These are phyloP conservation scores for Coregonus ussuriensis DNA, from an alignment of 2,797 vertebrate species.

Conservation along the genomic window DNA sequence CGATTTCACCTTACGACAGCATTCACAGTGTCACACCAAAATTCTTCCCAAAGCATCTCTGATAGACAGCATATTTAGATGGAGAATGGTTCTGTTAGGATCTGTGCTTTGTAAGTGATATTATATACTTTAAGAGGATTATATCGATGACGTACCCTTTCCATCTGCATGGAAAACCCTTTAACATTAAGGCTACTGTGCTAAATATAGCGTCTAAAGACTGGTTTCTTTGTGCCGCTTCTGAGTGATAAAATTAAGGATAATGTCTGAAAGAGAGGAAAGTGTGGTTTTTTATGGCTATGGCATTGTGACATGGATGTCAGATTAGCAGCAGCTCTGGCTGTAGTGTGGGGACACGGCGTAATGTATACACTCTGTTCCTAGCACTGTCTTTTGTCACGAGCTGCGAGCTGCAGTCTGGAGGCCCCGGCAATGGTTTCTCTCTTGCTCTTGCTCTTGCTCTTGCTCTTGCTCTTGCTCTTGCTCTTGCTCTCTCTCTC, in stretches of 20 bases:
- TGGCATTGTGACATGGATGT: conserved; percentile 69
- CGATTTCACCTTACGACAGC: conserved; percentile 34
- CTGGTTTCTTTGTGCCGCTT: conserved; percentile 50
- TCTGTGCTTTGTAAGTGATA: conserved; percentile 53
- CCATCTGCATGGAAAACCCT: conserved; percentile 55
- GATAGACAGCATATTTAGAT: conserved; percentile 25
- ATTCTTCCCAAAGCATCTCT: conserved; percentile 20
- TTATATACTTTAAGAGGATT: conserved; percentile 69
- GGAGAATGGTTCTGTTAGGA: conserved; percentile 44
- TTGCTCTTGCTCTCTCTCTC: too few species aligned
- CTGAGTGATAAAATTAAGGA: conserved; percentile 64
- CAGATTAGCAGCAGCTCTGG: conserved; percentile 62
- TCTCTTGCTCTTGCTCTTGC: too few species aligned
- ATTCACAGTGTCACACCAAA: conserved; percentile 37
- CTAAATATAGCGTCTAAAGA: conserved; percentile 61
- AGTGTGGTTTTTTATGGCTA: conserved; percentile 44
- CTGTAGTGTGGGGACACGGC: conserved; percentile 45
- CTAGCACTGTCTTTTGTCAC: conserved; percentile 43
- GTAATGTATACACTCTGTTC: conserved; percentile 28
- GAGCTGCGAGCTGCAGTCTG: conserved; percentile 25
- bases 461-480: too few species aligned
- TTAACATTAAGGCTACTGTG: conserved; percentile 56
- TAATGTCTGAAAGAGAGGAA: conserved; percentile 51
- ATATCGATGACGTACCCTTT: conserved; percentile 57
- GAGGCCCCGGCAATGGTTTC: conserved; percentile 37